Base-by-base conservation (phyloP, 1,140 invertebrate genomes). In the Elymnias hypermnestra region DNA sequence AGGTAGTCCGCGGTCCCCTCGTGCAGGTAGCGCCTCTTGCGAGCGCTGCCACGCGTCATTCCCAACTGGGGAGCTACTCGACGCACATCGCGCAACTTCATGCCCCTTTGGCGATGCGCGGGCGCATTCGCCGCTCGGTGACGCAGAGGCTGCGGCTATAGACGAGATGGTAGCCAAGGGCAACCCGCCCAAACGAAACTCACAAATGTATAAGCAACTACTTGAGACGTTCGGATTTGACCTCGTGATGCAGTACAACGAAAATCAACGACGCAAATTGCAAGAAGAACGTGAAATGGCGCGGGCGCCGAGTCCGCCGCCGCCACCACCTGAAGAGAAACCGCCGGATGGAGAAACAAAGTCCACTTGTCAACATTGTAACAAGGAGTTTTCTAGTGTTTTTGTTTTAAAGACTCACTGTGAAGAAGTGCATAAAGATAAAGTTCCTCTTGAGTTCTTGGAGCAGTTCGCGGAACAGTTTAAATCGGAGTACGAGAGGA, bases 211-310 rank as follows among this genome's bases (percentile, higher is more conserved):
- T 82, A 95, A 96, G n/a, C 94, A 95, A 85, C 85, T 98, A 10
- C 79, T 98, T 15, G 95, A 97, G 81, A 96, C 94, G 58, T 97
- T 96, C 82, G 97, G 97, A 2, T 97, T 97, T 83, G 96, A 98
- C 74, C 90, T 98, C 52, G 96, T 98, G 2, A 97, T 97, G 95
- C 96, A 98, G 81, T 97, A 97, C 76, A 97, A 97, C 86, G 96
- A 97, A 74, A 94, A 94, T 69, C 93, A 95, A 66, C 94, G 95
- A 71, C 89, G 91, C 26, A 91, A 91, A 63, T 57, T 86, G 40
- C 75, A 84, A 69, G 78, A 83, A 63, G 83, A 84, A 44, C 83
- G 83, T 25, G 77, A 85, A 43, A 88, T 89, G 62, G 88, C 79
- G 1, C 86, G 87, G 3, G 87, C 85, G 10, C 87, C 89, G 22